Evolutionary conservation across 2,888 invertebrate species (phyloP).

Genomic region (Acheta domesticus): DNA sequence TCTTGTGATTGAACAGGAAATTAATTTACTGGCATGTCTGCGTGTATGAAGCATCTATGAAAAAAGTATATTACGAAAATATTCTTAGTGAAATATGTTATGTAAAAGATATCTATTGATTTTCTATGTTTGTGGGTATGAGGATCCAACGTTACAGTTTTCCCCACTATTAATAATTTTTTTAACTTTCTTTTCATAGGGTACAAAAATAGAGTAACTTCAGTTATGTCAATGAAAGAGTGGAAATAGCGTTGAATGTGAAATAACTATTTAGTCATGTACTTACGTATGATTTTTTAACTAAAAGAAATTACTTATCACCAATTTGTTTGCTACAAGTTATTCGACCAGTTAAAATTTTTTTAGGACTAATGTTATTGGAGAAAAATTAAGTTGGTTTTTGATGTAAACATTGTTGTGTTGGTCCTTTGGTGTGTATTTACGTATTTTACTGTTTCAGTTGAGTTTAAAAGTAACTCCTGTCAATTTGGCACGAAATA

Average conservation of each 20-base stretch:
- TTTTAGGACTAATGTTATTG: neutral
- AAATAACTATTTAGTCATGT: too few species aligned
- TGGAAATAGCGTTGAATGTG: too few species aligned
- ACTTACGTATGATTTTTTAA: too few species aligned
- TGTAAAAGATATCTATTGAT: neutral
- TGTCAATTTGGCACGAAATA: conserved; percentile 56
- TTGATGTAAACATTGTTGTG: neutral
- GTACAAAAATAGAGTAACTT: too few species aligned
- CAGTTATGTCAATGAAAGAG: too few species aligned
- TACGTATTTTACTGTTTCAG: conserved; percentile 36
- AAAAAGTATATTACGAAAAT: neutral
- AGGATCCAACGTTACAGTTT: too few species aligned
- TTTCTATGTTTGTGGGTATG: too few species aligned
- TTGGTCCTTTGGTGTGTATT: neutral
- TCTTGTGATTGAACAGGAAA: too few species aligned
- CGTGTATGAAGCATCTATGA: neutral
- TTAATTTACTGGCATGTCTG: too few species aligned
- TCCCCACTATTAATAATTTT: too few species aligned
- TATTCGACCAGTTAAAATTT: neutral
- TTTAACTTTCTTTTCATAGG: too few species aligned
- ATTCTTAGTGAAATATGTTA: neutral
- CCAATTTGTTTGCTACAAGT: neutral
- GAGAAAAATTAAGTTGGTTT: neutral
- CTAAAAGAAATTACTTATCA: neutral
- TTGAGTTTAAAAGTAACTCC: conserved; percentile 60